A percentile compares a stretch with the other conserved stretches of the same genome.
phyloP scores from a whole-genome alignment of 2,888 invertebrate species.

The Odontocolon sp. region DNA sequence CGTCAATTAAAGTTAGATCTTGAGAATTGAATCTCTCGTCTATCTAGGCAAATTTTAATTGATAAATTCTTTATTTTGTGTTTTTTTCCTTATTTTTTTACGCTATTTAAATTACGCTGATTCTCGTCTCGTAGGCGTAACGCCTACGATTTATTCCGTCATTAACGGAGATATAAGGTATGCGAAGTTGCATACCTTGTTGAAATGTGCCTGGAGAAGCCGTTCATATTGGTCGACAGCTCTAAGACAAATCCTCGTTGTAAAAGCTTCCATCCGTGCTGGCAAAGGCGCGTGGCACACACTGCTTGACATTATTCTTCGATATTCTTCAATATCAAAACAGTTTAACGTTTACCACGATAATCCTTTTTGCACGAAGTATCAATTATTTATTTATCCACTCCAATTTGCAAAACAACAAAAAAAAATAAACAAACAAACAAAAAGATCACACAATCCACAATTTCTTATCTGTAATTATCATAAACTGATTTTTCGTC shows the following conservation, averaged over 20 bases:
- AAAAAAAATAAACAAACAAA: too few relatives aligned
- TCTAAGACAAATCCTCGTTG: slow-evolving; percentile 83
- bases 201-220: slow-evolving; percentile 83
- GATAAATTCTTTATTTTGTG: too few relatives aligned
- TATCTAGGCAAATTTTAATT: too few relatives aligned
- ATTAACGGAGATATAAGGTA: background rate
- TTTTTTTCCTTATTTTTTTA: too few relatives aligned
- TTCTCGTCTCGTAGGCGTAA: background rate
- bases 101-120: background rate
- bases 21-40: too few relatives aligned
- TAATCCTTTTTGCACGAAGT: background rate
- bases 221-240: slow-evolving; percentile 86
- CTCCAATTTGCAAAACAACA: too few relatives aligned
- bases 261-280: slow-evolving; percentile 80
- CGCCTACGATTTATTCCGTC: background rate
- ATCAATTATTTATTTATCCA: background rate
- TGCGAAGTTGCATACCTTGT: slow-evolving; percentile 75
- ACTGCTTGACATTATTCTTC: slow-evolving; percentile 76
- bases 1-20: too few relatives aligned
- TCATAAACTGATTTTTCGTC: too few relatives aligned
- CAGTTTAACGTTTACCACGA: background rate
- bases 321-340: background rate
- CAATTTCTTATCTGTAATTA: too few relatives aligned
- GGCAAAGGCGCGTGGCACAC: slow-evolving; percentile 79
- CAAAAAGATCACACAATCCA: too few relatives aligned